These are phyloP conservation scores for Lacerta bilineata DNA, from an alignment of 2,797 vertebrate genomes.

Conservation along the genomic window DNA sequence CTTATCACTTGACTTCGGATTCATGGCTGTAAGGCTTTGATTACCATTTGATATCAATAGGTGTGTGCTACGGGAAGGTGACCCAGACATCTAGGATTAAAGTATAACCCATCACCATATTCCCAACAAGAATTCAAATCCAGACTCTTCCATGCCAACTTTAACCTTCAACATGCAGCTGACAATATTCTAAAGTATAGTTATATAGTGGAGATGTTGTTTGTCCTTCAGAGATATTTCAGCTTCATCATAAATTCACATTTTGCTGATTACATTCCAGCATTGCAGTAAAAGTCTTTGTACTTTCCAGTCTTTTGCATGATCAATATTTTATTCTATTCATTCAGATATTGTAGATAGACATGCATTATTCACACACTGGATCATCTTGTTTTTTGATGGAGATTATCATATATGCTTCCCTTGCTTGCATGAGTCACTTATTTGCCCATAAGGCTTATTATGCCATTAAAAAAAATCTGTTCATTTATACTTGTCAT, in stretches of 20 bases:
- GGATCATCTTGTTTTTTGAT: constrained; percentile 34
- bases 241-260: constrained; percentile 44
- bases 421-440: constrained; percentile 22
- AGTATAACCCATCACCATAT: background rate
- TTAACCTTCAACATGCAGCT: constrained; percentile 15
- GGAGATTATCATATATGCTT: constrained; percentile 44
- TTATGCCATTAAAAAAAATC: constrained; percentile 18
- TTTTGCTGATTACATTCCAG: constrained; percentile 43
- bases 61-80: background rate
- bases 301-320: constrained; percentile 27
- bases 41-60: background rate
- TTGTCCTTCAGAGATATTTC: constrained; percentile 30
- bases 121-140: background rate
- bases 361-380: constrained; percentile 44
- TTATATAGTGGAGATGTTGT: constrained; percentile 7
- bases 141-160: background rate
- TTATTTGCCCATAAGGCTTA: constrained; percentile 35
- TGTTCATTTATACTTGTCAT: constrained; percentile 13
- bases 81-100: background rate
- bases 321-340: constrained; percentile 53
- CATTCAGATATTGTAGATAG: constrained; percentile 42
- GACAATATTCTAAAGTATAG: background rate
- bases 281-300: constrained; percentile 28
- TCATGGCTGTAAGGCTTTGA: background rate
- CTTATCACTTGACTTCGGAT: background rate